Conservation (phyloP, 2,888 invertebrate species). For the Synergus itoensis region DNA sequence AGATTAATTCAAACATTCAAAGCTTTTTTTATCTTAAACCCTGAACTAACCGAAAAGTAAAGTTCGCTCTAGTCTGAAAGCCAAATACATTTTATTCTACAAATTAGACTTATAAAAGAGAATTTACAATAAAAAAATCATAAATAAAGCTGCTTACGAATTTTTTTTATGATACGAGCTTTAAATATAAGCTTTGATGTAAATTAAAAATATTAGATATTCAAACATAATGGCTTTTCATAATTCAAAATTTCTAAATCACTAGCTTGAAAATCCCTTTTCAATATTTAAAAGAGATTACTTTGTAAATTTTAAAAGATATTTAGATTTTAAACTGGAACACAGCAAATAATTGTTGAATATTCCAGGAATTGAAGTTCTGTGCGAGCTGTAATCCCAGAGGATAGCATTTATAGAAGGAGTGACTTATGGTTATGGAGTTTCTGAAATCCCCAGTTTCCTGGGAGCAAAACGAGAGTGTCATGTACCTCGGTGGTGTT, state of each 20-base stretch:
- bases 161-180: too few relatives aligned
- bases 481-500: slow-evolving; percentile 47
- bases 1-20: slow-evolving; percentile 15
- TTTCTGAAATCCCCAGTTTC: slow-evolving; percentile 36
- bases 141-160: not conserved
- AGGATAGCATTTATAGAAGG: slow-evolving; percentile 5
- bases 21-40: not conserved
- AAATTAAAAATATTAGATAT: too few relatives aligned
- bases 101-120: not conserved
- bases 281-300: not conserved
- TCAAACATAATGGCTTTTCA: too few relatives aligned
- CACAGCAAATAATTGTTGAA: not conserved
- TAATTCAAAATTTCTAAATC: too few relatives aligned
- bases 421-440: slow-evolving; percentile 47
- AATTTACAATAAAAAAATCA: not conserved
- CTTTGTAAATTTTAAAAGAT: not conserved
- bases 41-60: slow-evolving; percentile 4
- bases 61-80: slow-evolving; percentile 6
- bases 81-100: slow-evolving; percentile 7
- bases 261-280: too few relatives aligned
- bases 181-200: too few relatives aligned
- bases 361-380: not conserved
- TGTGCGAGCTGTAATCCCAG: not conserved
- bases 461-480: slow-evolving; percentile 31
- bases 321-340: not conserved